Evolutionary conservation across 1,140 invertebrate species (phyloP).

Genomic region (Formica selysi): DNA sequence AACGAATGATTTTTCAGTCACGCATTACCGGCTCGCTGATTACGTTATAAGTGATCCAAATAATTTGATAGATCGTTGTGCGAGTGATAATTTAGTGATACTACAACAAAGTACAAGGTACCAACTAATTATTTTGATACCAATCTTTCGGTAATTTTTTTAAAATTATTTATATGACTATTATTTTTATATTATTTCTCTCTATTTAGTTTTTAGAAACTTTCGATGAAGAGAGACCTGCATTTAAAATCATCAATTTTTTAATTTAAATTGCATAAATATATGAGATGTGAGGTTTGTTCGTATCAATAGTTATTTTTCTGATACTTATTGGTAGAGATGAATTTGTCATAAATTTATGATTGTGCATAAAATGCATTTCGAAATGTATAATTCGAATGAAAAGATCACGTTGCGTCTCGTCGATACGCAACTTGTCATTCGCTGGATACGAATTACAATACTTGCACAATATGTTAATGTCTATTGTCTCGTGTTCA

Average conservation of each 20-base stretch:
- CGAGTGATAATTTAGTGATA: conserved; percentile 1
- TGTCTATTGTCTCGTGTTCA: conserved; percentile 30
- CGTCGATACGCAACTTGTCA: conserved; percentile 28
- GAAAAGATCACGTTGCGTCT: not conserved
- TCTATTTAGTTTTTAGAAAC: not conserved
- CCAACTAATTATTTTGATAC: not conserved
- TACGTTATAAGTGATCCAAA: conserved; percentile 6
- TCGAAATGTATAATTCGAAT: not conserved
- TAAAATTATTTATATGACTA: not conserved
- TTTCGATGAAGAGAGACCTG: not conserved
- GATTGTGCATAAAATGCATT: not conserved
- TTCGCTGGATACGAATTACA: conserved; percentile 12
- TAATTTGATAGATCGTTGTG: conserved; percentile 1
- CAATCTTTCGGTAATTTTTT: not conserved
- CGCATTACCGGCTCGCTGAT: conserved; percentile 33
- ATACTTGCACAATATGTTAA: conserved; percentile 23
- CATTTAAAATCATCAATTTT: not conserved
- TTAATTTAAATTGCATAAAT: not conserved
- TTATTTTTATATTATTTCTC: not conserved
- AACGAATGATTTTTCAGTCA: conserved; percentile 27
- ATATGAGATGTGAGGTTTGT: no score
- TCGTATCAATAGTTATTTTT: not conserved
- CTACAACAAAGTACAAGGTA: not conserved
- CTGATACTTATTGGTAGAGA: not conserved
- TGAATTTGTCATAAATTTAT: not conserved